These are phyloP conservation scores for Sandelia bainsii DNA, from an alignment of 2,797 vertebrate species.

Conservation along the genomic window DNA sequence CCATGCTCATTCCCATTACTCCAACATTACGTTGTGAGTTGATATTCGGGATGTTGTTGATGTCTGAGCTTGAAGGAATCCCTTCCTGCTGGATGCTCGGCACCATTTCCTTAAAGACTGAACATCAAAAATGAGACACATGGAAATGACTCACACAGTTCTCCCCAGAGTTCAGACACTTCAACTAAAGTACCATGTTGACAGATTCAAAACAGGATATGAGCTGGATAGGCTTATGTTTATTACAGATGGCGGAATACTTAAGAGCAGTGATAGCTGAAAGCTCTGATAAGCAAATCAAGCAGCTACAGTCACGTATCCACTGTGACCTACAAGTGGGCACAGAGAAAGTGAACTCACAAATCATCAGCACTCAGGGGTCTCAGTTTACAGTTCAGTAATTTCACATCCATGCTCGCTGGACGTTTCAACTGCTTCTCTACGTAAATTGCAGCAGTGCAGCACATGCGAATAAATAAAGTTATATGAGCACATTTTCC, in stretches of 20 bases:
- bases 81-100: slow-evolving; percentile 84
- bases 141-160: slow-evolving; percentile 84
- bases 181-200: slow-evolving; percentile 77
- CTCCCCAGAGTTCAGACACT: slow-evolving; percentile 75
- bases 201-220: slow-evolving; percentile 88
- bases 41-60: slow-evolving; percentile 83
- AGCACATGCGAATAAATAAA: slow-evolving; percentile 4
- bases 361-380: not conserved
- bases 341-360: slow-evolving; percentile 20
- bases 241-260: slow-evolving; percentile 77
- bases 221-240: slow-evolving; percentile 72
- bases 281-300: slow-evolving; percentile 67
- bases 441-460: not conserved
- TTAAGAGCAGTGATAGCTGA: slow-evolving; percentile 72
- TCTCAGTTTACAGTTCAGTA: not conserved
- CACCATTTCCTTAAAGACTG: slow-evolving; percentile 83
- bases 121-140: slow-evolving; percentile 84
- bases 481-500: not conserved
- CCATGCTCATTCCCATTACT: slow-evolving; percentile 68
- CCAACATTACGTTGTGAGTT: slow-evolving; percentile 60
- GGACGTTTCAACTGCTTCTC: not conserved
- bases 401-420: slow-evolving; percentile 1
- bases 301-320: slow-evolving; percentile 62
- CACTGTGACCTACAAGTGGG: slow-evolving; percentile 17
- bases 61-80: slow-evolving; percentile 85